Evolutionary conservation across 2,888 invertebrate genomes (phyloP).

Genomic region (Lochmaea capreae): DNA sequence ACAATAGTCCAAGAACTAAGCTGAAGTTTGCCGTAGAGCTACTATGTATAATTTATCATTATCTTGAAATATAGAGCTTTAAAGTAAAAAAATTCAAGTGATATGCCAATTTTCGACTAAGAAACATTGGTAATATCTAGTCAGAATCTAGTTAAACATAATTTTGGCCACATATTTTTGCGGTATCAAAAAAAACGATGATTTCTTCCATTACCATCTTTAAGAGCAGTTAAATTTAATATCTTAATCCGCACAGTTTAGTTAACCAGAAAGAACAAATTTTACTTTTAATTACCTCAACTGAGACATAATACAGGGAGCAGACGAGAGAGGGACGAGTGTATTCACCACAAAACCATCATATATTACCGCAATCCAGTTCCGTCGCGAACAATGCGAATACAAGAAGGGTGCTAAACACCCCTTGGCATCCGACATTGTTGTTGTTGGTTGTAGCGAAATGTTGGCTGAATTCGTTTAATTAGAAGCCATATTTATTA

Average conservation of each 20-base stretch:
- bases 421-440: constrained; percentile 40
- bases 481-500: constrained; percentile 46
- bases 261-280: constrained; percentile 29
- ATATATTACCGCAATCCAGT: constrained; percentile 49
- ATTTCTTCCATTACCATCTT: too few species aligned
- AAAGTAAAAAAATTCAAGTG: too few species aligned
- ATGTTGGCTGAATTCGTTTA: constrained; percentile 37
- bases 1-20: too few species aligned
- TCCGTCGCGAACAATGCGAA: constrained; percentile 42
- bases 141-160: too few species aligned
- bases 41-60: too few species aligned
- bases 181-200: too few species aligned
- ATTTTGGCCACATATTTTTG: too few species aligned
- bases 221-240: neutral
- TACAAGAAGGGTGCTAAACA: constrained; percentile 35
- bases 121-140: too few species aligned
- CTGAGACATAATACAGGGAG: constrained; percentile 17
- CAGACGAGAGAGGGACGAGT: constrained; percentile 22
- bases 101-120: too few species aligned
- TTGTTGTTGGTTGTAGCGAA: constrained; percentile 41
- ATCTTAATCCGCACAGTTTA: neutral
- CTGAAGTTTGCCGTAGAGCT: too few species aligned
- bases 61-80: too few species aligned
- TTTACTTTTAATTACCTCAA: constrained; percentile 40
- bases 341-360: constrained; percentile 23